These are phyloP conservation scores for Meriones psammophilus DNA, from an alignment of 2,797 vertebrate genomes.

Conservation along the genomic window DNA sequence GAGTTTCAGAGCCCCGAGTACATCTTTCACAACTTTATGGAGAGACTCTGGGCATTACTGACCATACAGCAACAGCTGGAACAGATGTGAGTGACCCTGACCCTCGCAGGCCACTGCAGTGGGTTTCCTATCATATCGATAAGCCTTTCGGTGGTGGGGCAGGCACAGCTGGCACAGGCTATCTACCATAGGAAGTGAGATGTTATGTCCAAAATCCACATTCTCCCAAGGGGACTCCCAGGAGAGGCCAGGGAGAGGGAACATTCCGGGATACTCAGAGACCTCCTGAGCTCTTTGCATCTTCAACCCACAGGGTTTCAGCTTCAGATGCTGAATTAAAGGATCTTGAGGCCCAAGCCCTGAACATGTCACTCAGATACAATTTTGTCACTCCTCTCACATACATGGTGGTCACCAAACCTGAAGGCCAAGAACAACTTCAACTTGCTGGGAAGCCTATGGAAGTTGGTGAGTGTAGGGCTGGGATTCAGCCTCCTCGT, in stretches of 20 bases:
- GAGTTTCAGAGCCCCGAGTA: conserved; percentile 91
- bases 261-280: background rate
- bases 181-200: background rate
- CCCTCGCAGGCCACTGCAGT: background rate
- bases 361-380: conserved; percentile 93
- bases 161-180: background rate
- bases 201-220: background rate
- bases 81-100: conserved; percentile 87
- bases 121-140: rapidly evolving
- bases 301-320: conserved; percentile 86
- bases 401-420: conserved; percentile 97
- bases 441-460: conserved; percentile 93
- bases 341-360: conserved; percentile 87
- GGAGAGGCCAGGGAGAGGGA: background rate
- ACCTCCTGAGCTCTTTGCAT: background rate
- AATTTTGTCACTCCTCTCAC: conserved; percentile 95
- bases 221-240: background rate
- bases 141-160: background rate
- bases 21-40: conserved; percentile 94
- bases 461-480: conserved; percentile 87
- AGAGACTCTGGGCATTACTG: conserved; percentile 96
- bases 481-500: background rate
- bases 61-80: conserved; percentile 94
- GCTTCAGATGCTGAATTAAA: conserved; percentile 85
- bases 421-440: conserved; percentile 84